A percentile compares a stretch with the other conserved stretches of the same genome.
Conservation (phyloP, 1,140 invertebrate species). For the Ostrea edulis region DNA sequence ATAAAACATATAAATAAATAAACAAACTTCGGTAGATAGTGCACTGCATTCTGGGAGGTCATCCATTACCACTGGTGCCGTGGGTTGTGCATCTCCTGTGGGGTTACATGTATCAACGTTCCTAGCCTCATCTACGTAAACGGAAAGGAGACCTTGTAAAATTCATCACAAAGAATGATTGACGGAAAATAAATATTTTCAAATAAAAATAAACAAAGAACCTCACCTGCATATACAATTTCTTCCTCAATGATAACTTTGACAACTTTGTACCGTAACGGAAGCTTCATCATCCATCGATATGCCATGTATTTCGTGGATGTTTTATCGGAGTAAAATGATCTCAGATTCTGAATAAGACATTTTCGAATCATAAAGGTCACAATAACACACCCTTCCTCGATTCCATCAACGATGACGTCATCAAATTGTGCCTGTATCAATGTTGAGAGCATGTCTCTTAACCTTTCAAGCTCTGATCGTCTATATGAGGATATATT, state of each 20-base stretch:
- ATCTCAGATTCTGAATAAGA: background rate
- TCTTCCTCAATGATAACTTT: background rate
- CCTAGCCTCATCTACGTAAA: too few species aligned
- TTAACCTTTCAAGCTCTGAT: background rate
- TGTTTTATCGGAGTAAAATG: background rate
- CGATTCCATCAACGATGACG: background rate
- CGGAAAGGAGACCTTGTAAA: too few species aligned
- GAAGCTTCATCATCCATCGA: background rate
- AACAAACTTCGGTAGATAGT: too few species aligned
- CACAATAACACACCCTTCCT: background rate
- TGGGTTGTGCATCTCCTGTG: too few species aligned
- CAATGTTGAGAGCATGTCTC: background rate
- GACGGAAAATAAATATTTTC: too few species aligned
- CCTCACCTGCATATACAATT: background rate
- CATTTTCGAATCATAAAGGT: background rate
- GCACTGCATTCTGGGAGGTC: too few species aligned
- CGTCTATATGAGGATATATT: background rate
- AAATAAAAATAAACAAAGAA: background rate
- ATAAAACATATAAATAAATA: too few species aligned
- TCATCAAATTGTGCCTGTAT: background rate
- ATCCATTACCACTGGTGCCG: too few species aligned
- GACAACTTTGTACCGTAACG: background rate
- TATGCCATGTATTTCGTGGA: background rate
- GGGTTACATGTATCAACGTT: too few species aligned
- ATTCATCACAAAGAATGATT: too few species aligned